These are phyloP conservation scores for Torymus tubicola DNA, from an alignment of 2,888 invertebrate species.

Conservation along the genomic window DNA sequence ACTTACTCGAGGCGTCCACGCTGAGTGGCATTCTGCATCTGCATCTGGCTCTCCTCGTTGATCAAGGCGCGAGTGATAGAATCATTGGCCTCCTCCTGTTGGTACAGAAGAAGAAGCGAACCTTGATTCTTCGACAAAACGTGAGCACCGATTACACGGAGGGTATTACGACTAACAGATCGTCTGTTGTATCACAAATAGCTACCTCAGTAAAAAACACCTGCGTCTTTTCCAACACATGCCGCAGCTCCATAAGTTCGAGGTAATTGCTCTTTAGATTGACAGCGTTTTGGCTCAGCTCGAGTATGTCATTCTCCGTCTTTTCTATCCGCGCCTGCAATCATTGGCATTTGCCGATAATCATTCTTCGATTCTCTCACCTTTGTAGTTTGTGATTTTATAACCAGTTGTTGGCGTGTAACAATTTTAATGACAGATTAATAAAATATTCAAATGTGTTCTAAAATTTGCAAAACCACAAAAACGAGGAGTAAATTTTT, in stretches of 20 bases:
- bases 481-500: too few relatives aligned
- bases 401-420: neutral
- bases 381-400: neutral
- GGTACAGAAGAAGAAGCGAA: conserved; percentile 73
- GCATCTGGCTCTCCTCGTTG: conserved; percentile 76
- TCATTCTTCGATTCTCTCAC: too few relatives aligned
- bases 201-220: conserved; percentile 88
- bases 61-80: conserved; percentile 80
- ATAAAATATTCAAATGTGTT: too few relatives aligned
- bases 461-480: too few relatives aligned
- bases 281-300: conserved; percentile 94
- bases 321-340: conserved; percentile 92
- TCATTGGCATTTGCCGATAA: conserved; percentile 58
- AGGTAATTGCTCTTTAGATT: conserved; percentile 93
- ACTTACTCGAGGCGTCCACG: conserved; percentile 76
- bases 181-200: conserved; percentile 67
- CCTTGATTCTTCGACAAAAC: conserved; percentile 74
- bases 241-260: conserved; percentile 93
- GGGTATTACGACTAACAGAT: conserved; percentile 58
- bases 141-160: conserved; percentile 71
- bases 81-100: conserved; percentile 84
- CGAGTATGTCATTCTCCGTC: conserved; percentile 95
- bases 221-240: conserved; percentile 95
- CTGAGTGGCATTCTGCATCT: conserved; percentile 64
- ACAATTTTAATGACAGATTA: too few relatives aligned